These are phyloP conservation scores for Ceraclea dissimilis DNA, from an alignment of 2,888 invertebrate species.

Conservation along the genomic window DNA sequence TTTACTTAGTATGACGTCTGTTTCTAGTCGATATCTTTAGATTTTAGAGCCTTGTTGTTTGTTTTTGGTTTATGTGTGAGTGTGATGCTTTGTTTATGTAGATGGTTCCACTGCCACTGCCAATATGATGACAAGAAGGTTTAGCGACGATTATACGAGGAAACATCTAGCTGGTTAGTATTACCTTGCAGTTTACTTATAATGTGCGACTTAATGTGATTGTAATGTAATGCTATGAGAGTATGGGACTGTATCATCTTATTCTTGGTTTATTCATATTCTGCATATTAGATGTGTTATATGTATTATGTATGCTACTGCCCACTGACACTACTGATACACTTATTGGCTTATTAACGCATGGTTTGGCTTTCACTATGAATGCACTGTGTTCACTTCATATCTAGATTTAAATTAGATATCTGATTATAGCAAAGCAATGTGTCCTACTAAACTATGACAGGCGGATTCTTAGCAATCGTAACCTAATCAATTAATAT, in stretches of 20 bases:
- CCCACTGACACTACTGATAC: neutral
- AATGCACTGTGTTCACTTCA: constrained; percentile 4
- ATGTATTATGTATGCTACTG: neutral
- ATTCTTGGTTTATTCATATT: no score
- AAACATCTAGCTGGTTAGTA: constrained; percentile 46
- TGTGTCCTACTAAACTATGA: no score
- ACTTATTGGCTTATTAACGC: neutral
- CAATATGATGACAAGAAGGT: constrained; percentile 41
- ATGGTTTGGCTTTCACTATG: neutral
- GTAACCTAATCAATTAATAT: no score
- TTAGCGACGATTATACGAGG: constrained; percentile 48
- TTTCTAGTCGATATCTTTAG: no score
- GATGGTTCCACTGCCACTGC: constrained; percentile 47
- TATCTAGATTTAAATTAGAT: no score
- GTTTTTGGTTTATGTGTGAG: constrained; percentile 15
- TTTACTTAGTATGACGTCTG: no score
- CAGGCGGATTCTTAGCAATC: no score
- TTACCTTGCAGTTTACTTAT: neutral
- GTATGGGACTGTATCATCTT: neutral
- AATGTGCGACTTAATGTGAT: neutral
- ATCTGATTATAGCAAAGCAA: no score
- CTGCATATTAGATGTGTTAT: no score
- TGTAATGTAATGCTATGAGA: no score
- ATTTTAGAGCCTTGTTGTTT: no score
- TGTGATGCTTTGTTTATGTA: constrained; percentile 30